Percentiles rank a stretch among this genome's conserved stretches.
phyloP scores from a whole-genome alignment of 1,140 invertebrate genomes.

The Aphelenchoides avenae region DNA sequence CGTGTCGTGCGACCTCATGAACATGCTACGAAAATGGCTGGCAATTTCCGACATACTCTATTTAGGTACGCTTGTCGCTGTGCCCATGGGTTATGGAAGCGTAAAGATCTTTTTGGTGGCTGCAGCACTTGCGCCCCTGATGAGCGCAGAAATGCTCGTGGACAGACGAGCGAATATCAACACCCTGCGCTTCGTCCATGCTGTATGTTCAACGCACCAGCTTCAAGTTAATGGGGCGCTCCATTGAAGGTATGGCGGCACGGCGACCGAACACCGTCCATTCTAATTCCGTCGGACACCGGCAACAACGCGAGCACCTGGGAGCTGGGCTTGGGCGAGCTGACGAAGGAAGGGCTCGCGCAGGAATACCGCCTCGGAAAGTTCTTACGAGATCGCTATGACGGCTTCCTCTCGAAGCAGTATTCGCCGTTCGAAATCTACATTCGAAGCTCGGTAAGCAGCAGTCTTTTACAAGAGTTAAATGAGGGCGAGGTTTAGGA shows the following conservation, averaged over 20 bases:
- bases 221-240: slow-evolving; percentile 12
- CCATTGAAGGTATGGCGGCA: slow-evolving; percentile 52
- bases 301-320: slow-evolving; percentile 39
- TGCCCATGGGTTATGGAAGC: too few species aligned
- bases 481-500: slow-evolving; percentile 51
- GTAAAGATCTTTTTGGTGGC: too few species aligned
- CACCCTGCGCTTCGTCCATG: slow-evolving; percentile 31
- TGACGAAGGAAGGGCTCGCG: slow-evolving; percentile 41
- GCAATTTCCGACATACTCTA: too few species aligned
- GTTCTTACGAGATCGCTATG: slow-evolving; percentile 46
- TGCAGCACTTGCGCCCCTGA: too few species aligned
- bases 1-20: too few species aligned
- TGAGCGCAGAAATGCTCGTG: too few species aligned
- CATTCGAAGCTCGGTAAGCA: slow-evolving; percentile 10
- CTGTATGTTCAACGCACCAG: slow-evolving; percentile 8
- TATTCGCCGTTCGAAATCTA: slow-evolving; percentile 46
- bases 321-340: slow-evolving; percentile 50
- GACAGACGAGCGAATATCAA: slow-evolving; percentile 19
- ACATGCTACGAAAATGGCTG: too few species aligned
- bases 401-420: slow-evolving; percentile 40
- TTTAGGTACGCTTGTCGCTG: too few species aligned
- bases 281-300: slow-evolving; percentile 41
- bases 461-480: too few species aligned
- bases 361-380: slow-evolving; percentile 53
- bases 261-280: slow-evolving; percentile 52